These are phyloP conservation scores for Crambe crambe DNA, from an alignment of 37 sponge, comb jelly and placozoan genomes.

Conservation along the genomic window DNA sequence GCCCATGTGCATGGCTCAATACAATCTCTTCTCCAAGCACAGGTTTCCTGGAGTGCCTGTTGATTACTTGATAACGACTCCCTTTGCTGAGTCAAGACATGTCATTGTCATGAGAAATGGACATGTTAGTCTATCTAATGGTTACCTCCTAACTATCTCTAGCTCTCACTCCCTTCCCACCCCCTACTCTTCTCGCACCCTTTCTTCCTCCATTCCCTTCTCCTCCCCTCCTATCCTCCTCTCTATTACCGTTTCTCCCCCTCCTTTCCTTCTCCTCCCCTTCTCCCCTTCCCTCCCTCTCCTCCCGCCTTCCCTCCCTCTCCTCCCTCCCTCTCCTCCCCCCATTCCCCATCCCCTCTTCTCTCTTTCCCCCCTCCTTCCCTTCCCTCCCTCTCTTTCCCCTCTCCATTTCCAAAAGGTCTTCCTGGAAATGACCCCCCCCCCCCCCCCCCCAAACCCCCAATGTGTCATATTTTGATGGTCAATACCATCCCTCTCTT, in stretches of 20 bases:
- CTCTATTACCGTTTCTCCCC: neutral
- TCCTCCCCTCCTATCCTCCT: neutral
- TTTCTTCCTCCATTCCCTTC: neutral
- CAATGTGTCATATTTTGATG: too few relatives aligned
- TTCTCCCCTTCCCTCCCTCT: neutral
- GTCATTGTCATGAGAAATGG: slow-evolving; percentile 72
- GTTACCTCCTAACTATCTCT: neutral
- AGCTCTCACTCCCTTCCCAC: neutral
- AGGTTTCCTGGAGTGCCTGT: slow-evolving; percentile 53
- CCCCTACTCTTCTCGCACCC: neutral
- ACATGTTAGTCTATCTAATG: slow-evolving; percentile 48
- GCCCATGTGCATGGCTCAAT: slow-evolving; percentile 82
- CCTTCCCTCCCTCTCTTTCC: too few relatives aligned
- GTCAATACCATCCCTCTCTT: too few relatives aligned
- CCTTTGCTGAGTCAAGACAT: slow-evolving; percentile 47
- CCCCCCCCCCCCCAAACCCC: too few relatives aligned
- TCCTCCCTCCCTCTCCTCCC: neutral
- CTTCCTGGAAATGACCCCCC: too few relatives aligned
- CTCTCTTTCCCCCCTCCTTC: neutral
- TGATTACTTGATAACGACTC: slow-evolving; percentile 45
- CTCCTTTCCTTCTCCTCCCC: neutral
- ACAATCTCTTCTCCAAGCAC: slow-evolving; percentile 49
- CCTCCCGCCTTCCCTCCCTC: neutral
- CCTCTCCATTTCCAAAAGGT: too few relatives aligned
- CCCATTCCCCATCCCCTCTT: neutral